These are phyloP conservation scores for Sorex maritimensis DNA, from an alignment of 2,797 vertebrate genomes.

Conservation along the genomic window DNA sequence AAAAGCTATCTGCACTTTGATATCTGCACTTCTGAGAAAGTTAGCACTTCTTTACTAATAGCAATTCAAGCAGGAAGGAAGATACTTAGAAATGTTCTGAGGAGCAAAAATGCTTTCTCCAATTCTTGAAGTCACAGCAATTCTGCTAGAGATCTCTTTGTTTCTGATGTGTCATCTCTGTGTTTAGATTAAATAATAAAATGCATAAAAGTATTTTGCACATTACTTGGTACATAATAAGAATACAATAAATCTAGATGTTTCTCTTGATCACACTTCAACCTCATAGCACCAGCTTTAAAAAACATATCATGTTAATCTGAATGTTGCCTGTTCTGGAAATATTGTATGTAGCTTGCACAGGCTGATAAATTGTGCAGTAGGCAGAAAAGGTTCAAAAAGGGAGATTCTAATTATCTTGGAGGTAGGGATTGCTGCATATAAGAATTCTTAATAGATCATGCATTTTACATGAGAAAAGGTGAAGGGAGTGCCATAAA, in stretches of 20 bases:
- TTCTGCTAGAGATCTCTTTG: neutral
- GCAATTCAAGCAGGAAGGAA: slow-evolving; percentile 12
- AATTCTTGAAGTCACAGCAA: neutral
- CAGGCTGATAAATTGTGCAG: neutral
- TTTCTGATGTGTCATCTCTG: slow-evolving; percentile 32
- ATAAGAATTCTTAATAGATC: slow-evolving; percentile 41
- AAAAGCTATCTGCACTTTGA: too few relatives aligned
- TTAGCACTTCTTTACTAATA: slow-evolving; percentile 33
- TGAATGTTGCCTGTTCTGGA: slow-evolving; percentile 4
- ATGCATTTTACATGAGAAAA: slow-evolving; percentile 32
- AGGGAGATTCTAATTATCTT: slow-evolving; percentile 1
- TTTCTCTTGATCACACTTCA: slow-evolving; percentile 30
- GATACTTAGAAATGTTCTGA: slow-evolving; percentile 46
- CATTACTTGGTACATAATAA: slow-evolving; percentile 52
- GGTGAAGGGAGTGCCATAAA: slow-evolving; percentile 1
- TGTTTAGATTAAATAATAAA: slow-evolving; percentile 55
- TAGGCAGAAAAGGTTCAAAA: slow-evolving; percentile 24
- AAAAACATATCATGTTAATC: slow-evolving; percentile 9
- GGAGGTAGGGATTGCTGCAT: neutral
- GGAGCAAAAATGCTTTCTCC: slow-evolving; percentile 34
- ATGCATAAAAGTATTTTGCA: slow-evolving; percentile 50
- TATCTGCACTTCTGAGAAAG: slow-evolving; percentile 57
- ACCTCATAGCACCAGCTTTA: neutral
- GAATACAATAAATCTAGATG: slow-evolving; percentile 43
- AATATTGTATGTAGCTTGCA: slow-evolving; percentile 44